Base-by-base conservation (phyloP, 2,888 invertebrate species). In the Tenthredo distinguenda region DNA sequence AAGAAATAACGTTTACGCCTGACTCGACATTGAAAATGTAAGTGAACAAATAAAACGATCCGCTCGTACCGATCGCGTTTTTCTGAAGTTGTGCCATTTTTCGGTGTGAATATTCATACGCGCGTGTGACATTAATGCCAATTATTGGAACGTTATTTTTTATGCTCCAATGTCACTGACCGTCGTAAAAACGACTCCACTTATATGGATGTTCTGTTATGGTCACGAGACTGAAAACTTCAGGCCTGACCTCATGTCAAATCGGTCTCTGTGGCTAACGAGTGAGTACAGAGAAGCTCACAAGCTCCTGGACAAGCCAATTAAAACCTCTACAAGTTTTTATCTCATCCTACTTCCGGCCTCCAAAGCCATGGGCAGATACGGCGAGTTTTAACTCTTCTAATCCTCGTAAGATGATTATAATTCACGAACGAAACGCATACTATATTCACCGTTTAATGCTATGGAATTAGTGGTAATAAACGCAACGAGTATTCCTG, bases 121-220 rank as follows among this genome's bases (percentile, higher is more conserved):
- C 15, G 68, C 34, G 6, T 68, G 26, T 68, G 21, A 34, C 1
- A 68, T 18, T 34, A 34, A 34, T 34, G 72, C 5, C 10, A 77
- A 77, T 76, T 55, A 77, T 55, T 7, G 9, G 3, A 12, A n/a
- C 12, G 9, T 81, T 62, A 37, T n/a, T 81, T 40, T 62, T 50
- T 55, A n/a, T 40, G 7, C 37, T 40, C 5, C 12, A 21, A 62
- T 81, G 58, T 62, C 62, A 62, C 81, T 55, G 50, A 50, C 50
- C 50, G 26, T 47, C 34, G 18, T 37, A 81, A 81, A 43, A 62
- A 62, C 58, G 37, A 40, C 79, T 62, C 34, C 4, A 81, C 62
- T 81, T 37, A 81, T 81, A 62, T 37, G 79, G 37, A 58, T 37
- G 58, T 81, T 81, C 58, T 81, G 79, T 58, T 81, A 37, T 37